Evolutionary conservation across 2,113 vertebrate species (phyloP).

Genomic region (Pangasianodon hypophthalmus): DNA sequence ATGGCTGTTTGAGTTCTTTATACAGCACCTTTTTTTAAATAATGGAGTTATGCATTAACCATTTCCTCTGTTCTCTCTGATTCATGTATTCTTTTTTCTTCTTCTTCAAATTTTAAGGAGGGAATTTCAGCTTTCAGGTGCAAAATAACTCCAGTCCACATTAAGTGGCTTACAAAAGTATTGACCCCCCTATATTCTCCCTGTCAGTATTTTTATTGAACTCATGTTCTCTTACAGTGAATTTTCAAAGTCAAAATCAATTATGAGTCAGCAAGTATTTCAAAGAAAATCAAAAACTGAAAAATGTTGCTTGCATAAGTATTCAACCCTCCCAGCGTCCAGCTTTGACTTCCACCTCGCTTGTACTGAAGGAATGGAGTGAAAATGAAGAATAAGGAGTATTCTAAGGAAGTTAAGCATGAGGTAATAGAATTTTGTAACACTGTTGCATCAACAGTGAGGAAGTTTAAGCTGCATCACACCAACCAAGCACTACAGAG

Average conservation of each 20-base stretch:
- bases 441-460: neutral
- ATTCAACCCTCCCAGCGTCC: neutral
- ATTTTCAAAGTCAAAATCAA: neutral
- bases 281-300: neutral
- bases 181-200: neutral
- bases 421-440: neutral
- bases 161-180: neutral
- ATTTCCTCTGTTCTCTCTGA: neutral
- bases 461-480: neutral
- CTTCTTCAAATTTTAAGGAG: neutral
- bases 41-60: neutral
- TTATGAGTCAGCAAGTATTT: neutral
- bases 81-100: neutral
- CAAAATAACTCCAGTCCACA: neutral
- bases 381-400: neutral
- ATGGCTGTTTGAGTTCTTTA: neutral
- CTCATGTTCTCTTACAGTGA: neutral
- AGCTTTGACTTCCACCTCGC: neutral
- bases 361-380: neutral
- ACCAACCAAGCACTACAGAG: neutral
- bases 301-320: neutral
- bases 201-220: neutral
- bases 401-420: neutral
- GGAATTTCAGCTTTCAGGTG: neutral
- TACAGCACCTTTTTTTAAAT: neutral